Percentiles rank a stretch among this genome's conserved stretches.
Evolutionary conservation across 2,113 vertebrate genomes (phyloP).

Genomic region (Tyrannus savana): DNA sequence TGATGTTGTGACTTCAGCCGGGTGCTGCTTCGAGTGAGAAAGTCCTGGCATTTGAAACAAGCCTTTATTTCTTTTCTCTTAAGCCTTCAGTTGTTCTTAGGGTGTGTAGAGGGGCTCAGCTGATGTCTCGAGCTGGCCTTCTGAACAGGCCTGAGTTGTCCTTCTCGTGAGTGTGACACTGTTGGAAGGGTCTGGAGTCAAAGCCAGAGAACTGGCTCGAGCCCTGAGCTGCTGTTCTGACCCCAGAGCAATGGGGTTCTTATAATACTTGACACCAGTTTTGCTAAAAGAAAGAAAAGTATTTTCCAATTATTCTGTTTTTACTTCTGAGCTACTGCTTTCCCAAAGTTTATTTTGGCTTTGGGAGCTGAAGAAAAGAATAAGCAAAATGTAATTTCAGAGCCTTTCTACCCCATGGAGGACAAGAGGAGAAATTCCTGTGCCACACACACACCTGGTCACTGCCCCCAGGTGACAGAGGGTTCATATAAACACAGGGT

Average conservation of each 20-base stretch:
- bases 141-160: background rate
- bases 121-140: background rate
- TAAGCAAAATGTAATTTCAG: constrained; percentile 12
- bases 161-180: background rate
- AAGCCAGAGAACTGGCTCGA: background rate
- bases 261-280: background rate
- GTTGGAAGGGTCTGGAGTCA: background rate
- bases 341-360: constrained; percentile 45
- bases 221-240: background rate
- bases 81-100: background rate
- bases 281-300: constrained; percentile 13
- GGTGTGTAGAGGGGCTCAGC: background rate
- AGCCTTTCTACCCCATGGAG: background rate
- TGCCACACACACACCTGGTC: background rate
- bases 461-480: constrained; percentile 12
- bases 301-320: constrained; percentile 47
- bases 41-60: background rate
- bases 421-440: background rate
- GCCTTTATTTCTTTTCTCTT: background rate
- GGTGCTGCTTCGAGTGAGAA: background rate
- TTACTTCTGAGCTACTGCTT: constrained; percentile 20
- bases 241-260: background rate
- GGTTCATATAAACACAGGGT: background rate
- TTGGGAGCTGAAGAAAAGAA: background rate
- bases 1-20: background rate